Base-by-base conservation (phyloP, 2,113 vertebrate species). In the Verasper variegatus region DNA sequence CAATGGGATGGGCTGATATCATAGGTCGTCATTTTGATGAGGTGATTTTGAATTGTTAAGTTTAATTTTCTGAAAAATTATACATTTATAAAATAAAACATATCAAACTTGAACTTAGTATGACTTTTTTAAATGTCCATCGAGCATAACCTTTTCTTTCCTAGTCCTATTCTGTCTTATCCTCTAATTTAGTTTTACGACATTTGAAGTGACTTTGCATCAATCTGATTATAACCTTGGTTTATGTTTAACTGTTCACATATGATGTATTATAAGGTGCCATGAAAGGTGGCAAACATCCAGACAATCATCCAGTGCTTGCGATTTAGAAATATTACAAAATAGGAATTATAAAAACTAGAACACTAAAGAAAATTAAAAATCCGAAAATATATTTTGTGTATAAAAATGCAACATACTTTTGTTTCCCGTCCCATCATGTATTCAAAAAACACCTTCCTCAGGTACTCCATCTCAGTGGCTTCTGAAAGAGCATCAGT, bases 351-450 rank as follows among this genome's bases (percentile, higher is more conserved):
- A 20, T 42, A 5, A 49, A 49, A 20, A 5, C 49, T 1, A 49
- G 1, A 57, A 63, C 24, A n/a, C 1, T 12, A 5, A 64, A 35
- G 17, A 15, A 69, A 13, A 20, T 12, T 0, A 5, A 31, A 6
- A 31, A 31, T 31, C 31, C 31, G 58, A 31, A 0, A 37, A 59
- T 9, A 42, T 45, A 4, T 31, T 10, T 47, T 26, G 5, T 27
- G 27, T 35, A 8, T 45, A 27, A 20, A 40, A 18, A 2, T 23
- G 24, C 56, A 15, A 24, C 86, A 40, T 96, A 99, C 98, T 96
- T 98, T 99, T 68, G 98, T 99, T 91, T 99, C 98, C 73, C 95
- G 95, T 82, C 98, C 98, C 98, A 99, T 99, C 98, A 99, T 99
- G 90, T 99, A 99, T 66, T 99, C 98, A 84, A 96, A 99, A 76